Evolutionary conservation across 2,797 vertebrate species (phyloP).

Genomic region (Phalloptychus januarius): DNA sequence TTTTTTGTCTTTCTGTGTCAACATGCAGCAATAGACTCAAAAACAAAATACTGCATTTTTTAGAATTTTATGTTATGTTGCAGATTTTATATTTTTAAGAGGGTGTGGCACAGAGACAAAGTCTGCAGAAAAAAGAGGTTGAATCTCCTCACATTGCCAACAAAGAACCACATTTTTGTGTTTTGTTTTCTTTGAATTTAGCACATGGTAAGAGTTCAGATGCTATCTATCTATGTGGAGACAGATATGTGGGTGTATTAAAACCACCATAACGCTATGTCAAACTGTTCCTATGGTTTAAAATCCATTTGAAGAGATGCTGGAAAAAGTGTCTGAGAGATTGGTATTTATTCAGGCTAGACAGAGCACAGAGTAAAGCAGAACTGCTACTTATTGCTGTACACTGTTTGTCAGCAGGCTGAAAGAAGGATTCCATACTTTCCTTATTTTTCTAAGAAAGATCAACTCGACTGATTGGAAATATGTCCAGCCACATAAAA

Average conservation of each 20-base stretch:
- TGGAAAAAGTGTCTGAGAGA: background rate
- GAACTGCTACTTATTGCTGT: background rate
- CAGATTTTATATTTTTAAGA: background rate
- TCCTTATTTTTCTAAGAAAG: background rate
- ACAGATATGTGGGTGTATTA: background rate
- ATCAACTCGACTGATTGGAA: background rate
- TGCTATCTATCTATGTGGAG: background rate
- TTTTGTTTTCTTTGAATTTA: background rate
- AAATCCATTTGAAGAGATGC: background rate
- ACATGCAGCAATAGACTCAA: background rate
- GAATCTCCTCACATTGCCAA: conserved; percentile 1
- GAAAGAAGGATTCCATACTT: background rate
- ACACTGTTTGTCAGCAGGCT: background rate
- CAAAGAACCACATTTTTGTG: background rate
- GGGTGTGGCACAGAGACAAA: background rate
- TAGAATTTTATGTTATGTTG: background rate
- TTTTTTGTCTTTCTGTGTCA: background rate
- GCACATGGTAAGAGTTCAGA: background rate
- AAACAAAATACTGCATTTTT: background rate
- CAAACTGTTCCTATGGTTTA: background rate
- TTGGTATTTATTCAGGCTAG: background rate
- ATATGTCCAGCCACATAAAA: background rate
- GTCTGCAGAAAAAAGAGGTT: background rate
- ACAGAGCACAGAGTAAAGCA: background rate
- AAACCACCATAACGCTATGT: background rate